Evolutionary conservation across 1,140 invertebrate genomes (phyloP).

Genomic region (Lethocerus indicus): DNA sequence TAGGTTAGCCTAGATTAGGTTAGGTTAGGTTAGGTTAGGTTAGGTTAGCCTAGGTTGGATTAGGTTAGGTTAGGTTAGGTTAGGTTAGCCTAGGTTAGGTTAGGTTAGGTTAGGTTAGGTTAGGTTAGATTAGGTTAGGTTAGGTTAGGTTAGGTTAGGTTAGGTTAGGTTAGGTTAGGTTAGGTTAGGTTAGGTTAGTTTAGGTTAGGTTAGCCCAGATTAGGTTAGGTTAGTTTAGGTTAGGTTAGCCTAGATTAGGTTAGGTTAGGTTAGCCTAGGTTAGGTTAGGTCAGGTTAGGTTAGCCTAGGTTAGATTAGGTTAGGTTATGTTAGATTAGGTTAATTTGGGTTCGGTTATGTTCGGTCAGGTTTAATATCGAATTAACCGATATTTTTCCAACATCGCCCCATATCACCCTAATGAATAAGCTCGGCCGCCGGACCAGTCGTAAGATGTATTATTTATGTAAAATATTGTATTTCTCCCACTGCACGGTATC

Average conservation of each 20-base stretch:
- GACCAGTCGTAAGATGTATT: too few relatives aligned
- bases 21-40: neutral
- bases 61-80: conserved; percentile 6
- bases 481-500: too few relatives aligned
- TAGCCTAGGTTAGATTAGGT: conserved; percentile 5
- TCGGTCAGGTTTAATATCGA: conserved; percentile 1
- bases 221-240: too few relatives aligned
- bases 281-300: conserved; percentile 4
- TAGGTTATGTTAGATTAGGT: neutral
- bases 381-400: too few relatives aligned
- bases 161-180: conserved; percentile 8
- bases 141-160: conserved; percentile 3
- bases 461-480: too few relatives aligned
- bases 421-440: too few relatives aligned
- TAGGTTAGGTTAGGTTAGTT: too few relatives aligned
- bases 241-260: conserved; percentile 6
- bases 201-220: too few relatives aligned
- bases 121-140: conserved; percentile 1
- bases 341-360: neutral
- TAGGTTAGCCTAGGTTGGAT: conserved; percentile 2
- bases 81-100: neutral
- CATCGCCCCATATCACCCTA: too few relatives aligned
- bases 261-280: neutral
- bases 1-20: conserved; percentile 6
- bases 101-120: conserved; percentile 3